Conservation (phyloP, 2,888 invertebrate species). For the Rhogogaster chlorosoma region DNA sequence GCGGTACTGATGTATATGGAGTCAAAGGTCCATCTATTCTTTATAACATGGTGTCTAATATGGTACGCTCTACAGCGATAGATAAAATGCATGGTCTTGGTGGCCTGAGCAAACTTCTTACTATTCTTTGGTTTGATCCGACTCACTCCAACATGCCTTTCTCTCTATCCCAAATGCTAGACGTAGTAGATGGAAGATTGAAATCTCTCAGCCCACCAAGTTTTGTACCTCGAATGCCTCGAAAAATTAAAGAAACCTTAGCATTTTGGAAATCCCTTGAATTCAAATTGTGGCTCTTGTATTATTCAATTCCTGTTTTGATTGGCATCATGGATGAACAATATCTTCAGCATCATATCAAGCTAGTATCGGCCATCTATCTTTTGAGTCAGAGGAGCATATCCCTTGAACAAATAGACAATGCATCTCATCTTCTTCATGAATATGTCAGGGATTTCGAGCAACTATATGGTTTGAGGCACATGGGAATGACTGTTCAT, state of each 20-base stretch:
- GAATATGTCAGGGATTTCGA: constrained; percentile 56
- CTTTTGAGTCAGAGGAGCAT: constrained; percentile 55
- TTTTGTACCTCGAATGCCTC: constrained; percentile 54
- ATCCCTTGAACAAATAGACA: constrained; percentile 36
- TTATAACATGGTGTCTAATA: constrained; percentile 42
- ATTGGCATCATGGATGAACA: constrained; percentile 55
- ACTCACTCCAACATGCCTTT: constrained; percentile 38
- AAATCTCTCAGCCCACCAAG: constrained; percentile 54
- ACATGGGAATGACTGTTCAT: constrained; percentile 61
- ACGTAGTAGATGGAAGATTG: constrained; percentile 54
- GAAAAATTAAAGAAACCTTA: constrained; percentile 54
- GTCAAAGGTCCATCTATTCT: constrained; percentile 50
- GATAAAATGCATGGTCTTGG: constrained; percentile 49
- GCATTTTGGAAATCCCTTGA: constrained; percentile 60
- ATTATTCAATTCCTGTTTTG: constrained; percentile 59
- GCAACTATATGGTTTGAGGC: constrained; percentile 56
- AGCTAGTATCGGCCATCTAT: constrained; percentile 58
- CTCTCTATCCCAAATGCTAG: constrained; percentile 47
- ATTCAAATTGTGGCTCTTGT: constrained; percentile 57
- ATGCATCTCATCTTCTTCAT: constrained; percentile 50
- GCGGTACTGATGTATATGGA: constrained; percentile 36
- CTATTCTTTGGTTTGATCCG: constrained; percentile 50
- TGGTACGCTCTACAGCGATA: constrained; percentile 35
- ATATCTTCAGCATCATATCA: constrained; percentile 58
- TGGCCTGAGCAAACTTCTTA: constrained; percentile 43